These are phyloP conservation scores for Chlorospingus flavigularis DNA, from an alignment of 2,797 vertebrate genomes.

Conservation along the genomic window DNA sequence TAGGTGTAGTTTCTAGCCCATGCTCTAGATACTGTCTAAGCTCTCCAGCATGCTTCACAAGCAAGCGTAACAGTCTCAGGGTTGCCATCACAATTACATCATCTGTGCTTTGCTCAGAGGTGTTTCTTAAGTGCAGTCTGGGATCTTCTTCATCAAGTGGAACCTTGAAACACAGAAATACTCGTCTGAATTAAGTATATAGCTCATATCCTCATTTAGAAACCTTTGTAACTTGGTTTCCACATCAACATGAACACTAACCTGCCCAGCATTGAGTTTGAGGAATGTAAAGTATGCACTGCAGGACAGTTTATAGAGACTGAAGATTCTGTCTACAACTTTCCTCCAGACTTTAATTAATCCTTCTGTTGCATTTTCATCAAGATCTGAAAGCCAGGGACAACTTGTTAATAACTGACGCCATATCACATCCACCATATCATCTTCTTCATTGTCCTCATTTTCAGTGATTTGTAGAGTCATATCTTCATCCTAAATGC, in stretches of 20 bases:
- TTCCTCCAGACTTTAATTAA: constrained; percentile 93
- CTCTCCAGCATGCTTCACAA: constrained; percentile 97
- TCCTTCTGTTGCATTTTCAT: constrained; percentile 88
- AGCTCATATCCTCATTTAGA: neutral
- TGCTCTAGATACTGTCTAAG: constrained; percentile 92
- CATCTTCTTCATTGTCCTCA: constrained; percentile 92
- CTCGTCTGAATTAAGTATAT: neutral
- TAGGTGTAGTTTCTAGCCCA: constrained; percentile 94
- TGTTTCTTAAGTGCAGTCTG: constrained; percentile 80
- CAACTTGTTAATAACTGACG: constrained; percentile 89
- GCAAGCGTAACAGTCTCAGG: constrained; percentile 86
- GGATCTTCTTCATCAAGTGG: constrained; percentile 92
- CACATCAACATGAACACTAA: neutral
- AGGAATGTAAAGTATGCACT: constrained; percentile 98
- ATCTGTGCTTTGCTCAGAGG: constrained; percentile 92
- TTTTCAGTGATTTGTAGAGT: constrained; percentile 89
- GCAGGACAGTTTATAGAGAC: constrained; percentile 94
- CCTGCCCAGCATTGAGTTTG: constrained; percentile 96
- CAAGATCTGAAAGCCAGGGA: constrained; percentile 90
- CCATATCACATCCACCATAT: constrained; percentile 97
- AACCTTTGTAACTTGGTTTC: neutral
- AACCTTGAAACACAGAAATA: constrained; percentile 73
- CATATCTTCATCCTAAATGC: constrained; percentile 92
- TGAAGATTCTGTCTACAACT: constrained; percentile 95
- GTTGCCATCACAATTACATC: constrained; percentile 98